phyloP scores from a whole-genome alignment of 2,797 vertebrate species.

The Muscicapa striata region DNA sequence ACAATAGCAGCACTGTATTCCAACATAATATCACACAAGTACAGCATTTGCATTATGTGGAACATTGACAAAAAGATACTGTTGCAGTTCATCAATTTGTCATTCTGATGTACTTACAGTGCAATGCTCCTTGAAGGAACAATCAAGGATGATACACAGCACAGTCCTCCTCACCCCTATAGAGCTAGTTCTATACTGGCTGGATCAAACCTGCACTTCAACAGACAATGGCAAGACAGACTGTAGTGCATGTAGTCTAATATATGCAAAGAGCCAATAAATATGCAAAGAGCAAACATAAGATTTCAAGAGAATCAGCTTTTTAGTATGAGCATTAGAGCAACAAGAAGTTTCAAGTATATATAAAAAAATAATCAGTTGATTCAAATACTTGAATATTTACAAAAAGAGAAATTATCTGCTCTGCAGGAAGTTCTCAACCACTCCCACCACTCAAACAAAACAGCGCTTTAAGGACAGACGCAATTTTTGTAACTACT shows the following conservation, averaged over 20 bases:
- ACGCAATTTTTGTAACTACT: slow-evolving; percentile 69
- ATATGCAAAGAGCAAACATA: slow-evolving; percentile 87
- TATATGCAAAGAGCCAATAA: slow-evolving; percentile 87
- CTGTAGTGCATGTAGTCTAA: slow-evolving; percentile 87
- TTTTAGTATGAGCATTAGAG: slow-evolving; percentile 80
- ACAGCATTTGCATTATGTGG: slow-evolving; percentile 83
- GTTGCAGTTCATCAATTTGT: slow-evolving; percentile 86
- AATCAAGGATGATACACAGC: slow-evolving; percentile 93
- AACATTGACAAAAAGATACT: slow-evolving; percentile 85
- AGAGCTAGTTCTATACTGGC: slow-evolving; percentile 92
- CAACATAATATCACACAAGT: slow-evolving; percentile 84
- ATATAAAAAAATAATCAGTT: slow-evolving; percentile 72
- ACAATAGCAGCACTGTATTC: slow-evolving; percentile 81
- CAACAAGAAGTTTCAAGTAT: slow-evolving; percentile 77
- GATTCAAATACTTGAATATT: slow-evolving; percentile 79
- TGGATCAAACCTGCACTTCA: slow-evolving; percentile 90
- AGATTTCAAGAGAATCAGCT: slow-evolving; percentile 80
- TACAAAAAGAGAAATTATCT: slow-evolving; percentile 78
- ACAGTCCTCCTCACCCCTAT: slow-evolving; percentile 93
- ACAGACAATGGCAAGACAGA: slow-evolving; percentile 91
- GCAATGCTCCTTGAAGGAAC: slow-evolving; percentile 91
- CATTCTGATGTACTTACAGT: slow-evolving; percentile 98
- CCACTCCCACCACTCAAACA: slow-evolving; percentile 66
- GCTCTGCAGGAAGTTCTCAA: slow-evolving; percentile 76
- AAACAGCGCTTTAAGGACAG: slow-evolving; percentile 76